Percentiles rank a stretch among this genome's conserved stretches.
phyloP scores from a whole-genome alignment of 1,140 invertebrate genomes.

The Marisa cornuarietis region DNA sequence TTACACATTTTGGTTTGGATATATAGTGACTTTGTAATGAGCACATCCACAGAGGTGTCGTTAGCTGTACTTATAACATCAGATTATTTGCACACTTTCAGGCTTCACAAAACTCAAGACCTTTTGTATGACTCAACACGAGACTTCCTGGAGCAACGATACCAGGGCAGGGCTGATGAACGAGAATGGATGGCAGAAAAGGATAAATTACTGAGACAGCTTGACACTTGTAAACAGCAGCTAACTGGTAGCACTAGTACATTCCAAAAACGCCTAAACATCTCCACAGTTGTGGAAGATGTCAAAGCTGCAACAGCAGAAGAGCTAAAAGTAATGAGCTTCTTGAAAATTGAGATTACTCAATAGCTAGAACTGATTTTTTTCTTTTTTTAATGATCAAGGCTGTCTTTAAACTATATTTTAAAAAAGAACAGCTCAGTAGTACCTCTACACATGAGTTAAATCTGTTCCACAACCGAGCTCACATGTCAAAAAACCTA shows the following conservation, averaged over 20 bases:
- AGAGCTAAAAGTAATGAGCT: conserved; percentile 54
- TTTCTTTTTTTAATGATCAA: not conserved
- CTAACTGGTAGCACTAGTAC: conserved; percentile 31
- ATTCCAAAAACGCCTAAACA: conserved; percentile 35
- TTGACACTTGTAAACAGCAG: conserved; percentile 57
- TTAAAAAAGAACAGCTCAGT: no score
- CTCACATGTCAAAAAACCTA: no score
- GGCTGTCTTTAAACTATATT: no score
- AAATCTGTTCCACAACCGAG: no score
- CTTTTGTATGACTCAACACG: conserved; percentile 65
- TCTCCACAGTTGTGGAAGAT: conserved; percentile 39
- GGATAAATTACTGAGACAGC: conserved; percentile 60
- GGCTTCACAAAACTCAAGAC: conserved; percentile 66
- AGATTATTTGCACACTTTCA: conserved; percentile 28
- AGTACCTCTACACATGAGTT: no score
- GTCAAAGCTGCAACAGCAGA: conserved; percentile 46
- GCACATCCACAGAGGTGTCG: no score
- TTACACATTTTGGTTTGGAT: no score
- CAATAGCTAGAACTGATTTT: not conserved
- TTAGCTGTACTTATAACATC: no score
- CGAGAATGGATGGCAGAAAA: conserved; percentile 67
- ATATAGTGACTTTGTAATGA: no score
- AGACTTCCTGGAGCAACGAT: conserved; percentile 63
- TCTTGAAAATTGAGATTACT: not conserved
- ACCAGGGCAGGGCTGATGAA: conserved; percentile 60